These are phyloP conservation scores for Uropsilus gracilis DNA, from an alignment of 2,113 vertebrate genomes.

Conservation along the genomic window DNA sequence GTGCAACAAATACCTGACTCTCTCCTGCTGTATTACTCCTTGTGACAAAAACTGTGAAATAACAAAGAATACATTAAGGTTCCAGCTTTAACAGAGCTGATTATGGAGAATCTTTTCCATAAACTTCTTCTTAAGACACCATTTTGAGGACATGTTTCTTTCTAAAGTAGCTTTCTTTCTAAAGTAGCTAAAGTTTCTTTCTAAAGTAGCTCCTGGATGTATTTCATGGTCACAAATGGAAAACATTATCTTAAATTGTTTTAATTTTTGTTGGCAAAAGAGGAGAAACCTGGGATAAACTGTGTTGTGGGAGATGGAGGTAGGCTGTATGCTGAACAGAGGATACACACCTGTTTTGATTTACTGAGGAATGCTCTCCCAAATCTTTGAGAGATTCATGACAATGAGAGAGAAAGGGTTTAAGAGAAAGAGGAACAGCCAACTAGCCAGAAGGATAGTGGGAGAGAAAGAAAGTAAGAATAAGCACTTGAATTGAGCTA, in stretches of 20 bases:
- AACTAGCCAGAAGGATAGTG: neutral
- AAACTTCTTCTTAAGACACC: neutral
- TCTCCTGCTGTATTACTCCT: neutral
- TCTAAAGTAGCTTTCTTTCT: neutral
- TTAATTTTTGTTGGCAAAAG: neutral
- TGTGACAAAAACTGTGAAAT: neutral
- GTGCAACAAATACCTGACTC: neutral
- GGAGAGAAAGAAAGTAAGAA: neutral
- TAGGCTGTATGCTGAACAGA: neutral
- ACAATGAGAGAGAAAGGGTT: neutral
- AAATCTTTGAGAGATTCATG: neutral
- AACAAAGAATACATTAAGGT: neutral
- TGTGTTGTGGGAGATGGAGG: neutral
- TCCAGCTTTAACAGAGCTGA: neutral
- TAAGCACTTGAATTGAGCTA: neutral
- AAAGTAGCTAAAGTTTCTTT: too few relatives aligned
- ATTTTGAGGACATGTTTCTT: neutral
- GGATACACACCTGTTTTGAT: neutral
- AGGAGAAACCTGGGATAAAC: neutral
- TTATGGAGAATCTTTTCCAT: neutral
- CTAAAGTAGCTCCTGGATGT: neutral
- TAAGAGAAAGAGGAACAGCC: neutral
- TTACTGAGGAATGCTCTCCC: neutral
- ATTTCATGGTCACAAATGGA: slow-evolving; percentile 1
- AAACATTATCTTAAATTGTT: neutral